Conservation (phyloP, 2,113 vertebrate species). For the Scomber japonicus region DNA sequence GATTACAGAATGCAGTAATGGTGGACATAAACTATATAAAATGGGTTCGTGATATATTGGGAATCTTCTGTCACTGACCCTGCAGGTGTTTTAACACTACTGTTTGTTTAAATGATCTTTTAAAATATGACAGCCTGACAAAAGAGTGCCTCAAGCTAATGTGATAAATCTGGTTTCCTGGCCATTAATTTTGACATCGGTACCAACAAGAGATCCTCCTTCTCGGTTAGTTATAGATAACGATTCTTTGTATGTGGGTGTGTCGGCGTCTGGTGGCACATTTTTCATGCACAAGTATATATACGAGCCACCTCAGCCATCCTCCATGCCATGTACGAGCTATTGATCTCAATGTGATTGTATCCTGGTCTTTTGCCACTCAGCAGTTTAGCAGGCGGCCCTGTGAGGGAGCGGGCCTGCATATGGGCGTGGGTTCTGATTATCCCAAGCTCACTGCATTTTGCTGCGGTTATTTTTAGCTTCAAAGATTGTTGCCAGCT, state of each 20-base stretch:
- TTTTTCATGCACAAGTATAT: conserved; percentile 46
- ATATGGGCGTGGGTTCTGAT: conserved; percentile 73
- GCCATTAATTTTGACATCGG: conserved; percentile 40
- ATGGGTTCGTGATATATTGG: no score
- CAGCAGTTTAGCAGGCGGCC: conserved; percentile 70
- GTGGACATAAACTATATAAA: no score
- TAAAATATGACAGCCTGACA: not conserved
- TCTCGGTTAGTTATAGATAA: conserved; percentile 27
- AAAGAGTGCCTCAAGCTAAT: conserved; percentile 34
- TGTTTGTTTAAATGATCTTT: not conserved
- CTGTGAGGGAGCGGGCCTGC: conserved; percentile 52
- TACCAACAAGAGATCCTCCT: conserved; percentile 28
- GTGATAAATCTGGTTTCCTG: conserved; percentile 35
- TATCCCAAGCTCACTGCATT: conserved; percentile 66
- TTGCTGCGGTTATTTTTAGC: conserved; percentile 80
- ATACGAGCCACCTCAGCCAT: conserved; percentile 38
- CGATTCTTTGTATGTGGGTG: conserved; percentile 19
- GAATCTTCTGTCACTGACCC: not conserved
- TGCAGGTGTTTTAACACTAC: not conserved
- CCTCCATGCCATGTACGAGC: conserved; percentile 40
- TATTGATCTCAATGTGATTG: conserved; percentile 74
- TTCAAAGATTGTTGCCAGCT: conserved; percentile 74
- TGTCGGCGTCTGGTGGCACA: conserved; percentile 13
- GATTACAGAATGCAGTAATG: not conserved
- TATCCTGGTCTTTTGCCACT: conserved; percentile 70